Conservation (phyloP, 2,888 invertebrate species). For the Tubulanus polymorphus region DNA sequence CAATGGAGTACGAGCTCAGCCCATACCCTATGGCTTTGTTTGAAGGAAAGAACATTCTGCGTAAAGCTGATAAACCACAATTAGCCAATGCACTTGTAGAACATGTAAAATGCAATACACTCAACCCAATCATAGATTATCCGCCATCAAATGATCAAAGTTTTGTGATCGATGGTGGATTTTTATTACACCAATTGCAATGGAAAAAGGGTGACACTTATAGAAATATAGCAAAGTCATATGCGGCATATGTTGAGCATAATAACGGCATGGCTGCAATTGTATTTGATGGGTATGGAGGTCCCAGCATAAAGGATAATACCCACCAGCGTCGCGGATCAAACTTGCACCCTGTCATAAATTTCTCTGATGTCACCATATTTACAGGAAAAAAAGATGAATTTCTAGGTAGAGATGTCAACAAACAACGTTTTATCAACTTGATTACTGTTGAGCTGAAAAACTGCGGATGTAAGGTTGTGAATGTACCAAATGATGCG, state of each 20-base stretch:
- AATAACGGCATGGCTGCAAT: constrained; percentile 15
- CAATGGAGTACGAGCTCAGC: background rate
- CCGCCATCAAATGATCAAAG: constrained; percentile 6
- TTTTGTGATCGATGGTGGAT: constrained; percentile 20
- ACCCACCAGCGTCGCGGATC: constrained; percentile 8
- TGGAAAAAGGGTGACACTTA: constrained; percentile 18
- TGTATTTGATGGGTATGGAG: constrained; percentile 17
- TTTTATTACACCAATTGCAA: constrained; percentile 14
- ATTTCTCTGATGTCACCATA: constrained; percentile 10
- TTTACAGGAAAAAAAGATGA: constrained; percentile 18
- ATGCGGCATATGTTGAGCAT: constrained; percentile 5
- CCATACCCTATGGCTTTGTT: constrained; percentile 19
- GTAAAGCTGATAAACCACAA: constrained; percentile 20
- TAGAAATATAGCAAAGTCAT: background rate
- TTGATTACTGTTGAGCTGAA: constrained; percentile 10
- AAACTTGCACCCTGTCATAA: constrained; percentile 6
- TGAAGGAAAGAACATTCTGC: constrained; percentile 16
- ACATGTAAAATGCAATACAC: background rate
- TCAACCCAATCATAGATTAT: constrained; percentile 8
- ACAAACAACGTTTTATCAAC: constrained; percentile 17
- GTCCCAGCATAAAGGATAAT: constrained; percentile 14
- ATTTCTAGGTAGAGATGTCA: constrained; percentile 10
- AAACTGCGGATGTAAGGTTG: constrained; percentile 10
- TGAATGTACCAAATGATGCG: constrained; percentile 13
- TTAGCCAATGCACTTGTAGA: constrained; percentile 21